Percentiles rank a stretch among this genome's conserved stretches.
phyloP scores from a whole-genome alignment of 2,888 invertebrate species.

The Coleophora deauratella region DNA sequence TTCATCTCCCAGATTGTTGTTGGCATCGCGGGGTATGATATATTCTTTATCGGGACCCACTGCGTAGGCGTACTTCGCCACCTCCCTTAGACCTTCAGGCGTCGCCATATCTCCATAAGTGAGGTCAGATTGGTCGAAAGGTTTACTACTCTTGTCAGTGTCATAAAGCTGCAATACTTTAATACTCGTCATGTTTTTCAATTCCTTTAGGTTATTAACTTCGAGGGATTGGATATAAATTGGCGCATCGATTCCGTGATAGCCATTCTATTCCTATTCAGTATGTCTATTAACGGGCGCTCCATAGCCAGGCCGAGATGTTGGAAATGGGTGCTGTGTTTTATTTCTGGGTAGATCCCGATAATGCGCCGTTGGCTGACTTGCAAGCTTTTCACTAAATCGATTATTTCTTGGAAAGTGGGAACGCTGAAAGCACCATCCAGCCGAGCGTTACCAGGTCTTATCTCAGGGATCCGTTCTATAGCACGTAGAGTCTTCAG shows the following conservation, averaged over 20 bases:
- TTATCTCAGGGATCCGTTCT: slow-evolving; percentile 48
- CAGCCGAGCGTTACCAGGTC: slow-evolving; percentile 57
- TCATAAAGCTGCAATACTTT: slow-evolving; percentile 47
- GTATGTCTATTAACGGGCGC: slow-evolving; percentile 39
- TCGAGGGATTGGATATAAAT: slow-evolving; percentile 64
- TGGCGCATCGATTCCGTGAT: slow-evolving; percentile 37
- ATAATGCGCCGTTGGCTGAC: slow-evolving; percentile 39
- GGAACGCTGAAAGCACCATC: slow-evolving; percentile 44
- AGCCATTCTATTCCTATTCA: slow-evolving; percentile 53
- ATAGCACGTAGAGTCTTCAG: slow-evolving; percentile 50
- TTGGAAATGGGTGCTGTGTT: slow-evolving; percentile 54
- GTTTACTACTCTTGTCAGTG: slow-evolving; percentile 26
- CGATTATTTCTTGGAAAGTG: slow-evolving; percentile 59
- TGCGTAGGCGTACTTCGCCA: slow-evolving; percentile 54
- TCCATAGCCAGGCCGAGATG: slow-evolving; percentile 50
- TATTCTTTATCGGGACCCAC: slow-evolving; percentile 57
- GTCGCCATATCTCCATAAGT: slow-evolving; percentile 58
- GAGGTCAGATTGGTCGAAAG: slow-evolving; percentile 50
- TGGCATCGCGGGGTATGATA: slow-evolving; percentile 45
- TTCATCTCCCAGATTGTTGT: slow-evolving; percentile 34
- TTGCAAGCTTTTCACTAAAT: slow-evolving; percentile 52
- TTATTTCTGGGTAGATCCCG: slow-evolving; percentile 61
- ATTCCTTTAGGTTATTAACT: slow-evolving; percentile 51
- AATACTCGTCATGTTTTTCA: slow-evolving; percentile 47
- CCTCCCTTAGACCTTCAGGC: slow-evolving; percentile 44